These are phyloP conservation scores for Sebastes iracundus DNA, from an alignment of 2,797 vertebrate species.

Conservation along the genomic window DNA sequence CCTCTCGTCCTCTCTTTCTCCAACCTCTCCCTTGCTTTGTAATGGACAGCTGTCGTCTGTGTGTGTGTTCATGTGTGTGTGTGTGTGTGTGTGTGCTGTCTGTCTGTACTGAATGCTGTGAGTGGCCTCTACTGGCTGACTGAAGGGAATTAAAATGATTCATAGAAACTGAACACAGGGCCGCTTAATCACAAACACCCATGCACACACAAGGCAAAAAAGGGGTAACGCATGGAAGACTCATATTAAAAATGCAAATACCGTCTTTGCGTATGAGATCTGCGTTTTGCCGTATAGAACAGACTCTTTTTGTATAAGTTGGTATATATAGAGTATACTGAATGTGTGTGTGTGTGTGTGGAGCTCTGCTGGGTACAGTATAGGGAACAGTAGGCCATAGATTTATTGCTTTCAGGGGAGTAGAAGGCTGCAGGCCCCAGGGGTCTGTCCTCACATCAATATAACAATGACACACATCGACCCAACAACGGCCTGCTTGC, in stretches of 20 bases:
- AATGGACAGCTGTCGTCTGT: constrained; percentile 65
- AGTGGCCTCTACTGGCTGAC: constrained; percentile 99
- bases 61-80: constrained; percentile 14
- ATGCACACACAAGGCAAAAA: not conserved
- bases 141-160: constrained; percentile 87
- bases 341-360: constrained; percentile 11
- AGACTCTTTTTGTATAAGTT: not conserved
- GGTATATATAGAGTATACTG: not conserved
- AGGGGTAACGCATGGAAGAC: not conserved
- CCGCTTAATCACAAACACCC: not conserved
- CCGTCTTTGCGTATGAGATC: not conserved
- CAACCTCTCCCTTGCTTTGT: constrained; percentile 38
- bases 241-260: constrained; percentile 19
- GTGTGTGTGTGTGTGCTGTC: constrained; percentile 51
- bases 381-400: constrained; percentile 75
- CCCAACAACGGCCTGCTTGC: constrained; percentile 74
- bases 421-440: constrained; percentile 75
- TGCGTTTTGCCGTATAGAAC: not conserved
- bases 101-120: constrained; percentile 90
- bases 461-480: constrained; percentile 84
- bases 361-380: constrained; percentile 51
- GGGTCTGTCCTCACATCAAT: constrained; percentile 83
- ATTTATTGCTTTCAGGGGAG: constrained; percentile 82
- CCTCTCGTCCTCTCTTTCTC: not conserved
- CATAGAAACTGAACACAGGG: constrained; percentile 61